Percentiles rank a stretch among this genome's conserved stretches.
phyloP scores from a whole-genome alignment of 2,888 invertebrate species.

The Rhopalosiphum nymphaeae region DNA sequence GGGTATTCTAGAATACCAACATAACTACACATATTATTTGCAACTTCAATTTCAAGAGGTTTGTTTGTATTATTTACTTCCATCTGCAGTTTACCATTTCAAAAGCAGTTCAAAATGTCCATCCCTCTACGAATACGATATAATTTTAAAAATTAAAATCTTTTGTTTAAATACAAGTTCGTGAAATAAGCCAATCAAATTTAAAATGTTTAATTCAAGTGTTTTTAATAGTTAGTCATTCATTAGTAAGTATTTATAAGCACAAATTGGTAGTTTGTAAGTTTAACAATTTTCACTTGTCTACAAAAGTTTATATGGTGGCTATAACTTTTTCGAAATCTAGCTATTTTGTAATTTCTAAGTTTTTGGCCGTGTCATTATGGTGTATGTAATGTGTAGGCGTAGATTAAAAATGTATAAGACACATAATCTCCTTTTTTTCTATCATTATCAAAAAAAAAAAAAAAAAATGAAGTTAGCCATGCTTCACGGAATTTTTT shows the following conservation, averaged over 20 bases:
- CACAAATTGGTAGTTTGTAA: neutral
- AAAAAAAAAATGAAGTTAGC: neutral
- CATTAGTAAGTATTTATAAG: neutral
- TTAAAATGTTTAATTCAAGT: neutral
- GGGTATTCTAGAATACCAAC: neutral
- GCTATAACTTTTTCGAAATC: neutral
- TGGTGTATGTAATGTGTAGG: no score
- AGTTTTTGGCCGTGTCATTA: neutral
- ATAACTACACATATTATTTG: neutral
- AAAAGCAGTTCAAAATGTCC: neutral
- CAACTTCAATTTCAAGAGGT: neutral
- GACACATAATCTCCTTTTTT: rapidly evolving
- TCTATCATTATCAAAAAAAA: neutral
- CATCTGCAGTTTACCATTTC: neutral
- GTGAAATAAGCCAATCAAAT: neutral
- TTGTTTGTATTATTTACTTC: neutral
- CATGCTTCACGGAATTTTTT: neutral
- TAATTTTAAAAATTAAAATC: neutral
- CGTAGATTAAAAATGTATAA: neutral
- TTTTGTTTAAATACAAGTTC: neutral
- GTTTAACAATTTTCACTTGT: neutral
- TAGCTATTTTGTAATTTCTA: neutral
- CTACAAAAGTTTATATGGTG: neutral
- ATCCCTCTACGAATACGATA: neutral
- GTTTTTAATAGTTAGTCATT: no score